These are phyloP conservation scores for Arctopsyche grandis DNA, from an alignment of 1,140 invertebrate species.

Conservation along the genomic window DNA sequence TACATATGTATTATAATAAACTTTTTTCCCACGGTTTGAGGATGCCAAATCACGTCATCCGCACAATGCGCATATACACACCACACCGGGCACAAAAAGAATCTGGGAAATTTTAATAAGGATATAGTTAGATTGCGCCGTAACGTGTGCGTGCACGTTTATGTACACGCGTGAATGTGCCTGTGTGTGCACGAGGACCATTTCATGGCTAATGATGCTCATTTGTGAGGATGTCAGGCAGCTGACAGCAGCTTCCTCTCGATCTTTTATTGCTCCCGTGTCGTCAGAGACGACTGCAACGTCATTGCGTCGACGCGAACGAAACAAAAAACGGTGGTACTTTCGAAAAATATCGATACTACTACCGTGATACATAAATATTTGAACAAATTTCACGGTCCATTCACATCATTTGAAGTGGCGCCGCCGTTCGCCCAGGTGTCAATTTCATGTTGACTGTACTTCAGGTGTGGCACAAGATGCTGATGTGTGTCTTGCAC, in stretches of 20 bases:
- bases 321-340: neutral
- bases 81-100: constrained; percentile 18
- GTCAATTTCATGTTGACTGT: constrained; percentile 34
- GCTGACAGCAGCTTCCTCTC: constrained; percentile 43
- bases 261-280: constrained; percentile 34
- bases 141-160: neutral
- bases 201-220: constrained; percentile 46
- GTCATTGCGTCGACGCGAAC: neutral
- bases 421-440: constrained; percentile 4
- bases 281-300: constrained; percentile 2
- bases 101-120: constrained; percentile 39
- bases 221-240: constrained; percentile 41
- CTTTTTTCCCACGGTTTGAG: constrained; percentile 9
- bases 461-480: constrained; percentile 28
- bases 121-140: constrained; percentile 32
- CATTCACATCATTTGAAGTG: constrained; percentile 16
- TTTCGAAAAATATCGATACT: neutral
- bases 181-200: constrained; percentile 23
- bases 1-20: too few species aligned
- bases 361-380: neutral
- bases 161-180: neutral
- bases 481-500: neutral
- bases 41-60: constrained; percentile 21
- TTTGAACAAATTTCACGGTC: neutral
- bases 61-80: neutral